Conservation (phyloP, 2,113 vertebrate genomes). For the Manacus vitellinus region DNA sequence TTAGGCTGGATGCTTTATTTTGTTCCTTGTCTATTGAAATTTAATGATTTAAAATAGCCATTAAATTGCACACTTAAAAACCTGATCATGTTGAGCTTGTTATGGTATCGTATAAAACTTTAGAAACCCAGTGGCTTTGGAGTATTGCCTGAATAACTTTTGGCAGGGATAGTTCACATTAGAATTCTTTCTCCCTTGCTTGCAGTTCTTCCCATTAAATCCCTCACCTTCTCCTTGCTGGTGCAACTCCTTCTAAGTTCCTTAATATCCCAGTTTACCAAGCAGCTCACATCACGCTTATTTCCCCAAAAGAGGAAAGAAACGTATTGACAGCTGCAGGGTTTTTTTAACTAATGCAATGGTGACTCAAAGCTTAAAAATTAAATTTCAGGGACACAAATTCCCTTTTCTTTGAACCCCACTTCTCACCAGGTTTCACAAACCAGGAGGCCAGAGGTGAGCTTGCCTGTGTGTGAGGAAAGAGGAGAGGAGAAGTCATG, state of each 20-base stretch:
- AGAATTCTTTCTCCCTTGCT: neutral
- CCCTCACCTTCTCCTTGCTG: neutral
- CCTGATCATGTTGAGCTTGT: neutral
- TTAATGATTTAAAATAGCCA: neutral
- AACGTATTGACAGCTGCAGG: neutral
- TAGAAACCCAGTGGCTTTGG: neutral
- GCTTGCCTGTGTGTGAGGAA: neutral
- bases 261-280: neutral
- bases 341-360: neutral
- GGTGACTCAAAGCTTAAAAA: neutral
- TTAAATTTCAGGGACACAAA: neutral
- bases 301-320: neutral
- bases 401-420: neutral
- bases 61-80: neutral
- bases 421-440: neutral
- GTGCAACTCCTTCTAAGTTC: neutral
- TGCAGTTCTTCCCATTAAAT: neutral
- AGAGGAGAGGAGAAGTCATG: neutral
- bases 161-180: neutral
- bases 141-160: neutral
- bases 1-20: neutral
- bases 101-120: neutral
- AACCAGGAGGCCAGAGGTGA: neutral
- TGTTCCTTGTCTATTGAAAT: neutral
- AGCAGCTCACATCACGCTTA: neutral